phyloP scores from a whole-genome alignment of 2,888 invertebrate species.

The Phengaris arion region DNA sequence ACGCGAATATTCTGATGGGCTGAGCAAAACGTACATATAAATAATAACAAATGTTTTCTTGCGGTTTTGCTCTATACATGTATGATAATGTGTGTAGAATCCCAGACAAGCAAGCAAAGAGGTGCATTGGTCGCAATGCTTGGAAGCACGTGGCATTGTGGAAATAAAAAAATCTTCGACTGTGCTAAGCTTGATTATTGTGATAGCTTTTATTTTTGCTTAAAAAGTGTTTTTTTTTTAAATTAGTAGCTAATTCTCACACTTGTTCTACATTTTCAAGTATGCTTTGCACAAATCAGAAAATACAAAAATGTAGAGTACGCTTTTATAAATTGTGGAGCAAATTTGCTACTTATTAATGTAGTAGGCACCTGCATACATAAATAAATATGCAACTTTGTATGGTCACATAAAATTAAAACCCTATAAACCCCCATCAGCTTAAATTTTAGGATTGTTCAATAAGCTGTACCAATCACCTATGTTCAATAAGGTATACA shows the following conservation, averaged over 20 bases:
- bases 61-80: background rate
- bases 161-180: background rate
- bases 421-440: no score
- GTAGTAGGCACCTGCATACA: background rate
- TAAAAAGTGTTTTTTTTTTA: background rate
- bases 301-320: background rate
- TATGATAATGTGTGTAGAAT: constrained; percentile 29
- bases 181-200: constrained; percentile 10
- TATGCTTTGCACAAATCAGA: background rate
- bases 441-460: no score
- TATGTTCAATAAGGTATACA: no score
- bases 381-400: no score
- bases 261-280: background rate
- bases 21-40: background rate
- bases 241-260: constrained; percentile 10
- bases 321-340: background rate
- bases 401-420: no score
- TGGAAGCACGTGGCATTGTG: background rate
- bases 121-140: constrained; percentile 5
- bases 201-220: background rate
- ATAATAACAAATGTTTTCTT: constrained; percentile 1
- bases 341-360: background rate
- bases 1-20: background rate
- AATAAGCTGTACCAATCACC: no score
- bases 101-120: constrained; percentile 27